These are phyloP conservation scores for Tokudaia tokunoshimensis DNA, from an alignment of 2,797 vertebrate genomes.

Conservation along the genomic window DNA sequence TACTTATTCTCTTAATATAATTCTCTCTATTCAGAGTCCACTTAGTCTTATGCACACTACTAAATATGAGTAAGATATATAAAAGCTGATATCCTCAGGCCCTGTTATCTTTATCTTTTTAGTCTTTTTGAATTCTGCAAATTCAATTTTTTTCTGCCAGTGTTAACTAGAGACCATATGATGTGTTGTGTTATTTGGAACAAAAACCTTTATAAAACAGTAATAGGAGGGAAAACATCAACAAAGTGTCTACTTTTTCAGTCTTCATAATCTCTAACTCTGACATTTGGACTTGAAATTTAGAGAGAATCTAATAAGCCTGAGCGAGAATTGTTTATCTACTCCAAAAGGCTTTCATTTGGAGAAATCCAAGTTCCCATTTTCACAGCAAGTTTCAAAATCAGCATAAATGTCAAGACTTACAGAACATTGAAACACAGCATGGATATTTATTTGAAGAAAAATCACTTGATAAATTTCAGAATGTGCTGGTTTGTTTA, in stretches of 20 bases:
- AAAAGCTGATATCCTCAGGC: conserved; percentile 52
- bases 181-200: conserved; percentile 79
- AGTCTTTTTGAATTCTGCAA: conserved; percentile 71
- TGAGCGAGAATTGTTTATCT: conserved; percentile 69
- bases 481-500: conserved; percentile 78
- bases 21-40: conserved; percentile 36
- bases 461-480: conserved; percentile 78
- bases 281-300: conserved; percentile 71
- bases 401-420: conserved; percentile 62
- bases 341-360: conserved; percentile 71
- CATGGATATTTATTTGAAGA: conserved; percentile 81
- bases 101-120: conserved; percentile 70
- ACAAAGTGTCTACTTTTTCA: conserved; percentile 78
- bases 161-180: conserved; percentile 83
- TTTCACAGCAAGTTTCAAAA: conserved; percentile 75
- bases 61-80: conserved; percentile 48
- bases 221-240: conserved; percentile 77
- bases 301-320: conserved; percentile 70
- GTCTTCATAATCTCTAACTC: conserved; percentile 56
- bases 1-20: conserved; percentile 70
- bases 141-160: conserved; percentile 77
- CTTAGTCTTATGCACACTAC: conserved; percentile 35
- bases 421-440: conserved; percentile 64
- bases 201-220: conserved; percentile 82
- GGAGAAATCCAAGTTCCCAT: conserved; percentile 71